Conservation (phyloP, 92 coral and sea anemone species). For the Paramuricea clavata region DNA sequence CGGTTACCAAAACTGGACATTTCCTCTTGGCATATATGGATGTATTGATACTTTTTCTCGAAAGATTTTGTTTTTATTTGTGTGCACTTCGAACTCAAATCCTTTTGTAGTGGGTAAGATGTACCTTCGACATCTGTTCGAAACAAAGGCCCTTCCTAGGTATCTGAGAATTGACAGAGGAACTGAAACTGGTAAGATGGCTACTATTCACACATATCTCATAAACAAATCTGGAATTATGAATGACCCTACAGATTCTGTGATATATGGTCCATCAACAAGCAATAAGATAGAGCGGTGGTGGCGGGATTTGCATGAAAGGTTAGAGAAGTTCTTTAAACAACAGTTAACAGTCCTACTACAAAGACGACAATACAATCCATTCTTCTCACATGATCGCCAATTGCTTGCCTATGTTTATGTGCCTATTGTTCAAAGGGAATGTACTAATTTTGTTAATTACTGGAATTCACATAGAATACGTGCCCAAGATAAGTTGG, state of each 20-base stretch:
- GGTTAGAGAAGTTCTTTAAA: too few relatives aligned
- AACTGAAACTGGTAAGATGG: too few relatives aligned
- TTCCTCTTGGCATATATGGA: conserved; percentile 74
- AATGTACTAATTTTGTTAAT: conserved; percentile 63
- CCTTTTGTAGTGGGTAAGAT: not conserved
- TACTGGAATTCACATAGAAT: conserved; percentile 78
- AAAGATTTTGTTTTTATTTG: not conserved
- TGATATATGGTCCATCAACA: conserved; percentile 78
- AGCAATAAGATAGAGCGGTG: conserved; percentile 77
- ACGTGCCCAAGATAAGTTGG: conserved; percentile 70
- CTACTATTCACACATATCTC: not conserved
- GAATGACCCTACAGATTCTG: too few relatives aligned
- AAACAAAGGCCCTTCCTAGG: too few relatives aligned
- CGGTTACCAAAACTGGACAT: conserved; percentile 80
- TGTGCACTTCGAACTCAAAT: not conserved
- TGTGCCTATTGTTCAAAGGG: conserved; percentile 66
- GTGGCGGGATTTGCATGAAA: conserved; percentile 83
- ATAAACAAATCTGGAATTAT: conserved; percentile 37
- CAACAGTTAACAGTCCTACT: conserved; percentile 57
- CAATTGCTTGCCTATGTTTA: conserved; percentile 70
- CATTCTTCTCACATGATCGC: conserved; percentile 48
- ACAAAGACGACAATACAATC: conserved; percentile 69
- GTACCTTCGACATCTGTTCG: too few relatives aligned
- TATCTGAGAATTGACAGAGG: too few relatives aligned
- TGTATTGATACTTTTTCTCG: conserved; percentile 61